Evolutionary conservation across 2,888 invertebrate genomes (phyloP), one percentile per base, ranked within the genome.

Genomic region (Blastobasis lacticolella): DNA sequence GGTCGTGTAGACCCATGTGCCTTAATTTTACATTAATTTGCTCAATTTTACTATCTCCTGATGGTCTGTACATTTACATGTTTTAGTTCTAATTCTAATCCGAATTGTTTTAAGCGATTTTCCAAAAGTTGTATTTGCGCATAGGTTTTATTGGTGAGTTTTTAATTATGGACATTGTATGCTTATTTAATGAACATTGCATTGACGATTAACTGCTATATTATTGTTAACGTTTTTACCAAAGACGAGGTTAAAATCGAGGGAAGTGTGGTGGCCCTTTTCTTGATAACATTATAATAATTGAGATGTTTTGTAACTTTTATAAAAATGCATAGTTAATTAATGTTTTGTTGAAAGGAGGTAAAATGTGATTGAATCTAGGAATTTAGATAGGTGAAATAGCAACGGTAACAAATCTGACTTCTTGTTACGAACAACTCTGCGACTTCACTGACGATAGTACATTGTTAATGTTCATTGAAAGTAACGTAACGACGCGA

Each of bases 271-370:
- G 66, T 71, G 70, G 65, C 76, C 78, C 77, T 77, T 77, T 72
- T 73, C 78, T 73, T 75, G 73, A 71, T 74, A 83, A 82, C 81
- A 79, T 78, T 46, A 49, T 82, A 78, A 77, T 80, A 73, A 76
- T 78, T 74, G 70, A 78, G 77, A 81, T 76, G 75, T 83, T 85
- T 85, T 84, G 78, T 85, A 85, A 81, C 76, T 84, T 86, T 85
- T 85, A 77, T 85, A 82, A 79, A 78, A 78, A 73, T 78, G 79
- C 78, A 77, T 69, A 70, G 75, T 74, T 74, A 67, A 73, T 54
- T 68, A 66, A 71, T 71, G 71, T 79, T 84, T 74, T 81, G 83
- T 85, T 84, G 69, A 72, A 77, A 72, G 71, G 73, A 75, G 70
- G 72, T 73, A 71, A 80, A 79, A 75, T 83, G 82, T 82, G 84